These are phyloP conservation scores for Capreolus pygargus DNA, from an alignment of 2,113 vertebrate species.

Conservation along the genomic window DNA sequence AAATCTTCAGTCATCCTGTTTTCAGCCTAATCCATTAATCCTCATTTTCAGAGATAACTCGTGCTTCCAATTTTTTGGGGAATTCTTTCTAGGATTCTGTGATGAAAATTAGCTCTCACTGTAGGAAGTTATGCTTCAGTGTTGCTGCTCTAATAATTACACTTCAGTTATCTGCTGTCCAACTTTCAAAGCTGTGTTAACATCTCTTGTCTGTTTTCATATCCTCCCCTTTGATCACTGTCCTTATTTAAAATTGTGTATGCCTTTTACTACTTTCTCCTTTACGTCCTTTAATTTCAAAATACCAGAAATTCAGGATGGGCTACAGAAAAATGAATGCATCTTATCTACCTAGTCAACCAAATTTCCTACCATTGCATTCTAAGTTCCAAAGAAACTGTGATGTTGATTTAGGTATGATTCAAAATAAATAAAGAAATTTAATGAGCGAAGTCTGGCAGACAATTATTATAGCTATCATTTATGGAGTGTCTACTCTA, in stretches of 20 bases:
- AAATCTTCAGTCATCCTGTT: background rate
- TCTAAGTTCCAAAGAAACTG: background rate
- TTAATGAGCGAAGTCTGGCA: constrained; percentile 7
- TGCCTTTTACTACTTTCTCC: background rate
- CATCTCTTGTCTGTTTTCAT: background rate
- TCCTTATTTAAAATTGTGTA: background rate
- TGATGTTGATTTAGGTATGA: background rate
- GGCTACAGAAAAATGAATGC: background rate
- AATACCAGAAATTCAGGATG: background rate
- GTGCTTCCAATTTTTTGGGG: background rate
- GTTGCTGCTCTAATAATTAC: background rate
- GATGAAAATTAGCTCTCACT: background rate
- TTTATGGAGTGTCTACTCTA: background rate
- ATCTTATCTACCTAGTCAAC: background rate
- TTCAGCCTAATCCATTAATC: background rate
- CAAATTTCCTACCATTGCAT: background rate
- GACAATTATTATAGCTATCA: background rate
- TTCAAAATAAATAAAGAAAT: constrained; percentile 15
- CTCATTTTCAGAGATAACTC: background rate
- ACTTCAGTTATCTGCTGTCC: background rate
- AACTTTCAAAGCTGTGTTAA: background rate
- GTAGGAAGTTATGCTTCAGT: background rate
- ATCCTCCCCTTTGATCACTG: background rate
- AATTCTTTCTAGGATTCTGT: background rate
- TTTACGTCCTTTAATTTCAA: background rate